phyloP scores from a whole-genome alignment of 2,113 vertebrate genomes.

The Hydrochoerus hydrochaeris region DNA sequence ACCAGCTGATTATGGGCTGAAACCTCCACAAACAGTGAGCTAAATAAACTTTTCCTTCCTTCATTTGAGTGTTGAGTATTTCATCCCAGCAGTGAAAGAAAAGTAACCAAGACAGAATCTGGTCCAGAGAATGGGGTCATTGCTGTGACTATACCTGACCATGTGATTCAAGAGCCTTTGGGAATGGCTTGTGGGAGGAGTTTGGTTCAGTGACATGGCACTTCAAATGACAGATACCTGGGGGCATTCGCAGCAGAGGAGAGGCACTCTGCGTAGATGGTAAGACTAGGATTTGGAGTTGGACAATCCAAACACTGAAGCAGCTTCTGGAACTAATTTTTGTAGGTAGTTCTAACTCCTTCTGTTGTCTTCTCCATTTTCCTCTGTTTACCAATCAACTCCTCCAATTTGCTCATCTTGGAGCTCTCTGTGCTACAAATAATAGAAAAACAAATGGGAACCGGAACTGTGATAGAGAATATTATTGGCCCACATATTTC shows the following conservation, averaged over 20 bases:
- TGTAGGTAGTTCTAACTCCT: neutral
- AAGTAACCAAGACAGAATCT: no score
- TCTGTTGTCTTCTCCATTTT: neutral
- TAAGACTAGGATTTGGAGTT: neutral
- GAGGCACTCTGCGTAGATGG: neutral
- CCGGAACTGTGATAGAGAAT: neutral
- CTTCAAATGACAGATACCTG: neutral
- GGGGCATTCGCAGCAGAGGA: neutral
- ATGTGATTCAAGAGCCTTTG: no score
- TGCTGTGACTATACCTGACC: no score
- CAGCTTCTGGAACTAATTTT: neutral
- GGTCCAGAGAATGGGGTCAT: no score
- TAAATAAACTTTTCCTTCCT: no score
- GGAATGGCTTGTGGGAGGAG: no score
- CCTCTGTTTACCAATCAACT: neutral
- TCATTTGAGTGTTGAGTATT: no score
- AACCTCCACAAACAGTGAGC: no score
- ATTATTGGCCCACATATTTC: neutral
- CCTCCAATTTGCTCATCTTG: neutral
- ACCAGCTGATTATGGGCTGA: no score
- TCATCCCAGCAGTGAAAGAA: no score
- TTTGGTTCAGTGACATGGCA: no score
- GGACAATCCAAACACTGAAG: neutral
- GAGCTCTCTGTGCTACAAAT: neutral
- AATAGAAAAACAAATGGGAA: neutral